These are phyloP conservation scores for Antigone vipio DNA, from an alignment of 2,113 vertebrate genomes.

Conservation along the genomic window DNA sequence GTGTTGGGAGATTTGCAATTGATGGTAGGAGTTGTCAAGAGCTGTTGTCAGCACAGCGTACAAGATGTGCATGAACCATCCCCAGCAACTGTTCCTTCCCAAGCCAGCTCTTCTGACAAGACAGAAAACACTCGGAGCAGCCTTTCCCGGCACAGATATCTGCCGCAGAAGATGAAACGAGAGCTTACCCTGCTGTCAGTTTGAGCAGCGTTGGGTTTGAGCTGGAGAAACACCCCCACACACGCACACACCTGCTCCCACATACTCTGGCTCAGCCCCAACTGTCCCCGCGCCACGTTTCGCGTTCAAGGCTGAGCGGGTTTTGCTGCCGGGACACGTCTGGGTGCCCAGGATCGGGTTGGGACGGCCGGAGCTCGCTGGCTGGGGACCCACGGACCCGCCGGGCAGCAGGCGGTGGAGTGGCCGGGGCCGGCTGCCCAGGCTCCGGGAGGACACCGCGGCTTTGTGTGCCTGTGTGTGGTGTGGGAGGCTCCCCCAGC, in stretches of 20 bases:
- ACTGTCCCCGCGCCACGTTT: fast-evolving
- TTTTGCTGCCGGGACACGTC: neutral
- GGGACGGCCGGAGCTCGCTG: fast-evolving
- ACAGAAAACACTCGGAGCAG: neutral
- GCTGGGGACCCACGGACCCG: fast-evolving
- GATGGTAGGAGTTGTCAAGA: conserved; percentile 24
- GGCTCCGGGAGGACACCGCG: neutral
- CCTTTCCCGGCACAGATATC: neutral
- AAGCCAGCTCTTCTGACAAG: neutral
- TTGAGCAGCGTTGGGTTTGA: neutral
- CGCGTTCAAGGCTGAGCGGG: fast-evolving
- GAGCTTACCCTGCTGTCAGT: neutral
- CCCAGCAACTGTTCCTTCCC: conserved; percentile 25
- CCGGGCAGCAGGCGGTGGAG: neutral
- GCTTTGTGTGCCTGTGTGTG: neutral
- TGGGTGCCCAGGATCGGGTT: fast-evolving
- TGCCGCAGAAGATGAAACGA: neutral
- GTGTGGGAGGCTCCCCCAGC: conserved; percentile 17
- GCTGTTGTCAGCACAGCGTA: conserved; percentile 24
- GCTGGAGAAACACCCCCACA: neutral
- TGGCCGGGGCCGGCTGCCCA: neutral
- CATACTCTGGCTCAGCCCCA: neutral
- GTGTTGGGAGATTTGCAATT: neutral
- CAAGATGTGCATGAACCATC: neutral
- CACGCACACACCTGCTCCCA: neutral